A percentile compares a stretch with the other conserved stretches of the same genome.
phyloP scores from a whole-genome alignment of 1,140 invertebrate genomes.

The Goniozus legneri region DNA sequence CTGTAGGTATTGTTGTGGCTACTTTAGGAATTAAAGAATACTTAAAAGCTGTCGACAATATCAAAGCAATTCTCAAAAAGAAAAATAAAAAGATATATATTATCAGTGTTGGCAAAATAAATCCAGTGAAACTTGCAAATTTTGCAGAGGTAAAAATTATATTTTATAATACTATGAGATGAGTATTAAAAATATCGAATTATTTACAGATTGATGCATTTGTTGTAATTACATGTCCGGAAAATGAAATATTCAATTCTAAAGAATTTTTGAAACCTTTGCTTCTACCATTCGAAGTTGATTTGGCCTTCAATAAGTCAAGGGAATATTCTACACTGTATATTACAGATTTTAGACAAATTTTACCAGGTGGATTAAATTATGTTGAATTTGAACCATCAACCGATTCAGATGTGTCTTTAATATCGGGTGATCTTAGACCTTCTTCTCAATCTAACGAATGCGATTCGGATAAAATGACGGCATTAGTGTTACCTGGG shows the following conservation, averaged over 20 bases:
- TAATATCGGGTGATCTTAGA: constrained; percentile 66
- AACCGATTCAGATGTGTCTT: constrained; percentile 61
- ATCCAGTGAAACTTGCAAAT: constrained; percentile 89
- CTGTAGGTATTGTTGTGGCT: constrained; percentile 83
- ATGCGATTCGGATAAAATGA: constrained; percentile 29
- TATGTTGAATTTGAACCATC: constrained; percentile 49
- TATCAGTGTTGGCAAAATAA: constrained; percentile 89
- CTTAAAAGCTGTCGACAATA: constrained; percentile 68
- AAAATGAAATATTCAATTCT: constrained; percentile 79
- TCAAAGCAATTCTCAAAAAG: constrained; percentile 70
- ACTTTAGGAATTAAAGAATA: constrained; percentile 83
- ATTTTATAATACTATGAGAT: constrained; percentile 7
- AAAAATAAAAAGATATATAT: constrained; percentile 84
- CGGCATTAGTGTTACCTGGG: constrained; percentile 29
- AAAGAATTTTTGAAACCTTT: constrained; percentile 87
- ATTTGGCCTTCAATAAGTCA: constrained; percentile 75
- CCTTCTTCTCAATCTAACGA: constrained; percentile 27
- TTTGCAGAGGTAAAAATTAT: constrained; percentile 70
- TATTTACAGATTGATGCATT: constrained; percentile 79
- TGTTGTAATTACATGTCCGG: constrained; percentile 85
- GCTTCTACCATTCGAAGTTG: constrained; percentile 88
- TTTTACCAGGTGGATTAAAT: constrained; percentile 66
- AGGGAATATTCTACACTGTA: constrained; percentile 63
- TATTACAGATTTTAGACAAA: constrained; percentile 72
- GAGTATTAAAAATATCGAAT: background rate